phyloP scores from a whole-genome alignment of 2,113 vertebrate genomes.

The Lagopus muta region DNA sequence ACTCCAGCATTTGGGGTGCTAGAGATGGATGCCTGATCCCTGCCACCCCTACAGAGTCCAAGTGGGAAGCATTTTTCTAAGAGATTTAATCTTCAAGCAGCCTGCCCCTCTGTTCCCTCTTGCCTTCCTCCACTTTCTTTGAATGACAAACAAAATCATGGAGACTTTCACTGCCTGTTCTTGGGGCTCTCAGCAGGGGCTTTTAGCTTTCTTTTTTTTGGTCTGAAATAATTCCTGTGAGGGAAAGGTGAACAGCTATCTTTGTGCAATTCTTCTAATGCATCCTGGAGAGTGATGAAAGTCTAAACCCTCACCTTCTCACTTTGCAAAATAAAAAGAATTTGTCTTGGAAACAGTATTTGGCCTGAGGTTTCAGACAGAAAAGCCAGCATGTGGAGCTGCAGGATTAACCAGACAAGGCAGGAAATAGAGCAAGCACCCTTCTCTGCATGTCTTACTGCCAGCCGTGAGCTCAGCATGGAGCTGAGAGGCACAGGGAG shows the following conservation, averaged over 20 bases:
- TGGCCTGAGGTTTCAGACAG: neutral
- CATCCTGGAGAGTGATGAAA: neutral
- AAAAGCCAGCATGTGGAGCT: neutral
- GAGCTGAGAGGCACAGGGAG: rapidly evolving
- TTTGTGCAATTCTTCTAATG: neutral
- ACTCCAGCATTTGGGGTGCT: neutral
- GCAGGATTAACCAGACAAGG: neutral
- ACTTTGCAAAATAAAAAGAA: neutral
- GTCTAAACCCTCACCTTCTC: neutral
- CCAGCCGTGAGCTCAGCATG: neutral
- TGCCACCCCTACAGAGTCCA: neutral
- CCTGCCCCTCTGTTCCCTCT: neutral
- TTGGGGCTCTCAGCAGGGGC: neutral
- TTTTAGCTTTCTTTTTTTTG: neutral
- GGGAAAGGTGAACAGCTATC: neutral
- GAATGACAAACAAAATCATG: neutral
- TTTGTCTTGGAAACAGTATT: conserved; percentile 23
- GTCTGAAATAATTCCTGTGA: neutral
- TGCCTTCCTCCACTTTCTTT: neutral
- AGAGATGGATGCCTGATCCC: neutral
- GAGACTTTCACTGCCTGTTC: neutral
- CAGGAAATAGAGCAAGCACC: neutral
- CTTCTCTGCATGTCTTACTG: neutral
- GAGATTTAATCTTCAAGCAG: neutral
- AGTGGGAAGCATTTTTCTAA: neutral